Evolutionary conservation across 2,113 vertebrate species (phyloP).

Genomic region (Eudyptes chrysolophus): DNA sequence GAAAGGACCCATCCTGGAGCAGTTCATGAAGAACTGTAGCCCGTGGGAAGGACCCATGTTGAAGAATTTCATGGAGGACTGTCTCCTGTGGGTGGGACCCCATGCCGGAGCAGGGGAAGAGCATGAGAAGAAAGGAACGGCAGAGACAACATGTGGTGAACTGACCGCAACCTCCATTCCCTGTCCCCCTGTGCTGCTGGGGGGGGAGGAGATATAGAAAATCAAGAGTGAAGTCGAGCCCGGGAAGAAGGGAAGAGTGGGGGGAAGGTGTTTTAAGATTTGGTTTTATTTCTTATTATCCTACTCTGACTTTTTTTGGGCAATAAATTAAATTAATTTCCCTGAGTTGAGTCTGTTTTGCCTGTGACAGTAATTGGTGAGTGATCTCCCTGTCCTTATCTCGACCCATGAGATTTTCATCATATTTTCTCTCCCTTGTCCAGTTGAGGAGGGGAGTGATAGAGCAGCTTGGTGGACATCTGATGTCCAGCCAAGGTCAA

Average conservation of each 20-base stretch:
- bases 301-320: neutral
- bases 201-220: neutral
- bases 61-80: neutral
- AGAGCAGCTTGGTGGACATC: neutral
- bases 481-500: neutral
- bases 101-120: neutral
- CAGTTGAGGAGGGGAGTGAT: neutral
- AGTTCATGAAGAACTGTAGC: neutral
- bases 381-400: neutral
- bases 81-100: too few species aligned
- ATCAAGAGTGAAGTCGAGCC: neutral
- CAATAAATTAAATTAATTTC: neutral
- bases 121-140: neutral
- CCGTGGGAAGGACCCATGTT: neutral
- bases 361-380: neutral
- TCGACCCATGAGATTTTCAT: fast-evolving
- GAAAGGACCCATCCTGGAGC: fast-evolving
- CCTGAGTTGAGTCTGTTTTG: neutral
- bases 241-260: neutral
- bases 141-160: neutral
- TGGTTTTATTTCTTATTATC: neutral
- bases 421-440: neutral
- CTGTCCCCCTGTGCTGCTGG: fast-evolving
- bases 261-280: neutral
- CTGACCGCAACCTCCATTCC: neutral